Conservation (phyloP, 2,113 vertebrate genomes). For the Speoplatyrhinus poulsoni region DNA sequence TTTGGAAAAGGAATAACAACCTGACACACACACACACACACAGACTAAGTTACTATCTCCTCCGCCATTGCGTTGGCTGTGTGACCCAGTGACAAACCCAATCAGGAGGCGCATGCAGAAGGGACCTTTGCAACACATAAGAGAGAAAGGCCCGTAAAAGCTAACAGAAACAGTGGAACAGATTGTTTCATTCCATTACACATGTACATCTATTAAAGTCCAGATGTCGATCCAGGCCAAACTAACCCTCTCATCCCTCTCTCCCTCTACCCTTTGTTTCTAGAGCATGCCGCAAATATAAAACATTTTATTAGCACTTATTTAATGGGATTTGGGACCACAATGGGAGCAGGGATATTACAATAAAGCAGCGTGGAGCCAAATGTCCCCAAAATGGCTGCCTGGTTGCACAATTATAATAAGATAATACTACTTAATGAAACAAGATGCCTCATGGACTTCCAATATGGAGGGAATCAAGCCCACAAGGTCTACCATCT, state of each 20-base stretch:
- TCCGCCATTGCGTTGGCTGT: conserved; percentile 33
- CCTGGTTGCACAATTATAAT: conserved; percentile 34
- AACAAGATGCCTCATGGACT: conserved; percentile 46
- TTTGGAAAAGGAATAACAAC: conserved; percentile 60
- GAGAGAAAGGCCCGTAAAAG: conserved; percentile 32
- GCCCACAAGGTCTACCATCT: conserved; percentile 14
- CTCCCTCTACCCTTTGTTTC: neutral
- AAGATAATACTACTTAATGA: conserved; percentile 39
- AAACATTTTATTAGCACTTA: conserved; percentile 14
- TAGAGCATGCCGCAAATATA: conserved; percentile 29
- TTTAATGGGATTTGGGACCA: conserved; percentile 3
- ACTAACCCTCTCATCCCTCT: conserved; percentile 26
- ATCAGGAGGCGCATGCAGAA: conserved; percentile 31
- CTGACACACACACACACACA: conserved; percentile 39
- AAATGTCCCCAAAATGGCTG: conserved; percentile 23
- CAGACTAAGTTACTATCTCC: conserved; percentile 5
- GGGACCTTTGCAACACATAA: conserved; percentile 15
- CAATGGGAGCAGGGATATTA: neutral
- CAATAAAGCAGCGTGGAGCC: conserved; percentile 27
- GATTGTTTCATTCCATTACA: conserved; percentile 63
- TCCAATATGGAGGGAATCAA: conserved; percentile 29
- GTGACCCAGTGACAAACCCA: conserved; percentile 49
- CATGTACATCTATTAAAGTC: conserved; percentile 57
- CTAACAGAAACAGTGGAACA: conserved; percentile 44
- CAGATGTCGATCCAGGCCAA: conserved; percentile 56